phyloP scores from a whole-genome alignment of 2,888 invertebrate genomes.

The Dione juno region DNA sequence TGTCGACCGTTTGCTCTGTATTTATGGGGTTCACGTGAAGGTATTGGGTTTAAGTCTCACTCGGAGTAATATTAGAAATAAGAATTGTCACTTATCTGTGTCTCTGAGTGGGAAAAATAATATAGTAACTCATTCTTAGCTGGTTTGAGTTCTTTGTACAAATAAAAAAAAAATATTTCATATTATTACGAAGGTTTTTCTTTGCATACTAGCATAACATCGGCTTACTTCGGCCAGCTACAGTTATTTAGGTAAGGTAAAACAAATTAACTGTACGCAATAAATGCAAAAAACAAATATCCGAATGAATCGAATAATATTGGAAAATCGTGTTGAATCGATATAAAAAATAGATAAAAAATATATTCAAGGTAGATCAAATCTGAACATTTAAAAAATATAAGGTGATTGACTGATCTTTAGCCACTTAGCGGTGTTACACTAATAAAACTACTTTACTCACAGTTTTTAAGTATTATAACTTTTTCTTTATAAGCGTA shows the following conservation, averaged over 20 bases:
- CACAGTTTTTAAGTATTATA: no score
- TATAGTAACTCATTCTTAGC: no score
- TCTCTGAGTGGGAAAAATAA: no score
- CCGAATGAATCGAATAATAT: not conserved
- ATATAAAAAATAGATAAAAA: conserved; percentile 17
- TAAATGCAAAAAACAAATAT: conserved; percentile 6
- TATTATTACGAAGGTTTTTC: not conserved
- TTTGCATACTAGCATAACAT: not conserved
- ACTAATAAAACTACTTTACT: no score
- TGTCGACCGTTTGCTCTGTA: not conserved
- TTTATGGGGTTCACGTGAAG: not conserved
- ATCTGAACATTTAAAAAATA: not conserved
- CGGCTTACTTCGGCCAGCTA: not conserved
- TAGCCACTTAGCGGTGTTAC: no score
- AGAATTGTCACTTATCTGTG: no score
- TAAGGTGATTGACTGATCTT: conserved; percentile 4
- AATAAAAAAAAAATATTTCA: no score
- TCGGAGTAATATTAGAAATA: not conserved
- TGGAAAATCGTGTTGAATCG: conserved; percentile 1
- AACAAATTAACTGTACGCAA: conserved; percentile 6
- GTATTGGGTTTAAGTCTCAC: not conserved
- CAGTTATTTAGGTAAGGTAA: conserved; percentile 3
- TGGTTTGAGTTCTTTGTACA: no score
- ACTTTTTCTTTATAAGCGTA: no score
- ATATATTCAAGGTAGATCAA: not conserved